Evolutionary conservation across 1,140 invertebrate genomes (phyloP).

Genomic region (Leguminivora glycinivorella): DNA sequence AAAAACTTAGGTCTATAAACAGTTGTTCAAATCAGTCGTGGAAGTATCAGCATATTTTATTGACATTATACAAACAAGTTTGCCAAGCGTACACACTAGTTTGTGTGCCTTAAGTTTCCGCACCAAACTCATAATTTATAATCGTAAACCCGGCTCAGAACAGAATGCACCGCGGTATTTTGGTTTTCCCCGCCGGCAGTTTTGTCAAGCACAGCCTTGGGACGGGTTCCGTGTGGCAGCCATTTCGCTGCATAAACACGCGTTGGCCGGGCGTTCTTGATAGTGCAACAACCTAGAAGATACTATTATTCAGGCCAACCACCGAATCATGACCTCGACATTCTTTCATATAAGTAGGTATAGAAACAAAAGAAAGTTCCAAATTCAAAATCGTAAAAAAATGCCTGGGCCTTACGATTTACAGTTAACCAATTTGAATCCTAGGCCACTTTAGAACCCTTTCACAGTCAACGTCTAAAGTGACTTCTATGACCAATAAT

Average conservation of each 20-base stretch:
- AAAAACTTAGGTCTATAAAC: not conserved
- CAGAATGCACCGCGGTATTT: conserved; percentile 4
- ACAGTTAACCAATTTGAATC: too few relatives aligned
- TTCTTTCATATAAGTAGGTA: too few relatives aligned
- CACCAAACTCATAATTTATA: not conserved
- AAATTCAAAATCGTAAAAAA: too few relatives aligned
- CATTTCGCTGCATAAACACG: conserved; percentile 3
- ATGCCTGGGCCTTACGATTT: too few relatives aligned
- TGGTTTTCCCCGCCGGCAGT: not conserved
- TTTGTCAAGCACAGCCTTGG: not conserved
- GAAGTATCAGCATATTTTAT: not conserved
- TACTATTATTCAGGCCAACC: too few relatives aligned
- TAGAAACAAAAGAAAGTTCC: too few relatives aligned
- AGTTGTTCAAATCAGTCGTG: not conserved
- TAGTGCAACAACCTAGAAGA: too few relatives aligned
- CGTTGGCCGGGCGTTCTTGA: not conserved
- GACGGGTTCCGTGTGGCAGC: not conserved
- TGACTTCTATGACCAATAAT: too few relatives aligned
- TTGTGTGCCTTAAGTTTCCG: not conserved
- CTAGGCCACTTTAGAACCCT: too few relatives aligned
- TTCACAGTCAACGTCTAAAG: too few relatives aligned
- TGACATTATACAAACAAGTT: not conserved
- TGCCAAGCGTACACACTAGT: not conserved
- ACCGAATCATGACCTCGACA: too few relatives aligned
- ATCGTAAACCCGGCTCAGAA: not conserved